Conservation (phyloP, 2,797 vertebrate species). For the Decapterus maruadsi region DNA sequence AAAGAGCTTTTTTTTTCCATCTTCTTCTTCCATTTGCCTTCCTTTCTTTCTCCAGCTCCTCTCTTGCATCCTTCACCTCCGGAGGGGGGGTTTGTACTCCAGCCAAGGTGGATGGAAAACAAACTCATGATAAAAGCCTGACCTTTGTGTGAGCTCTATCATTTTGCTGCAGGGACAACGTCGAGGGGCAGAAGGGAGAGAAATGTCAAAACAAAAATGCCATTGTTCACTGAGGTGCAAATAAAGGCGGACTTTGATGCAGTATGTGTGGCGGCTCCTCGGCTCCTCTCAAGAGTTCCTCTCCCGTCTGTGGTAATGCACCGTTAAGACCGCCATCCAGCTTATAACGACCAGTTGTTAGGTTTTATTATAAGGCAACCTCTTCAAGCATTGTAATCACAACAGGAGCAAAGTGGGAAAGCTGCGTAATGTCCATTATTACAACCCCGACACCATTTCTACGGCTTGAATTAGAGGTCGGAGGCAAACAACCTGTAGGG, state of each 20-base stretch:
- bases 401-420: no score
- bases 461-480: not conserved
- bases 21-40: not conserved
- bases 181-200: constrained; percentile 40
- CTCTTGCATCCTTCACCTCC: constrained; percentile 17
- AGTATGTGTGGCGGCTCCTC: constrained; percentile 22
- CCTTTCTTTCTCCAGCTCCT: constrained; percentile 9
- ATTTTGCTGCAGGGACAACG: constrained; percentile 60
- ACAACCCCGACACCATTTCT: not conserved
- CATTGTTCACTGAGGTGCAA: constrained; percentile 55
- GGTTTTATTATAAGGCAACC: not conserved
- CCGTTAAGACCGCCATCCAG: not conserved
- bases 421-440: not conserved
- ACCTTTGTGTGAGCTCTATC: constrained; percentile 72
- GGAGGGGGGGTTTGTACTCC: constrained; percentile 24
- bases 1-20: not conserved
- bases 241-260: constrained; percentile 45
- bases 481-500: not conserved
- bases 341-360: not conserved
- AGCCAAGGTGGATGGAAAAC: constrained; percentile 60
- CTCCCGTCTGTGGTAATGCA: constrained; percentile 11
- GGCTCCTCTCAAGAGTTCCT: constrained; percentile 28
- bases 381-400: not conserved
- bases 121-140: constrained; percentile 72
- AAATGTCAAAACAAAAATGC: constrained; percentile 68